Evolutionary conservation across 30 jellyfish, hydroid and myxozoan genomes (phyloP).

Genomic region (Nemopilema nomurai): DNA sequence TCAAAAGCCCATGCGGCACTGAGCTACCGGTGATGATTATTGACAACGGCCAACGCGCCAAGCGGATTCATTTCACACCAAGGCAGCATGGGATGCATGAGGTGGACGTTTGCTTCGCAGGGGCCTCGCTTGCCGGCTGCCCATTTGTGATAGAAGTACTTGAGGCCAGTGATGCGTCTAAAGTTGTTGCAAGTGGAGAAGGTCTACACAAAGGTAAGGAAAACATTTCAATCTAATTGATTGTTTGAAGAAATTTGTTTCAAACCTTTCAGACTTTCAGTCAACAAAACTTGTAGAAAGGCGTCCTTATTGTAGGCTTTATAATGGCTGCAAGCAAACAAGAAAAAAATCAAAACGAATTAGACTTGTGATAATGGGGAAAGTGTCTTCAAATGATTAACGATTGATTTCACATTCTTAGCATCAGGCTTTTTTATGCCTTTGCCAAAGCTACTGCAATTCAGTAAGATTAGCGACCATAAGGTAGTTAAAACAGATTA

Average conservation of each 20-base stretch:
- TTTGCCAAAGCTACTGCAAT: no score
- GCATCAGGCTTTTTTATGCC: no score
- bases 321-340: no score
- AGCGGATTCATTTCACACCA: constrained; percentile 78
- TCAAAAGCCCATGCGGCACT: constrained; percentile 80
- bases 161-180: constrained; percentile 68
- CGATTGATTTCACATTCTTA: no score
- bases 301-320: no score
- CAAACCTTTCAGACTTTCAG: background rate
- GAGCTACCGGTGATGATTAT: constrained; percentile 82
- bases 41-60: constrained; percentile 35
- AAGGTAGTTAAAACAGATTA: no score
- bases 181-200: constrained; percentile 79
- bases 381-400: no score
- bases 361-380: no score
- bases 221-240: background rate
- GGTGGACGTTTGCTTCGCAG: constrained; percentile 79
- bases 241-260: no score
- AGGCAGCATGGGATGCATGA: constrained; percentile 81
- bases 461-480: no score
- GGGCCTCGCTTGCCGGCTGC: constrained; percentile 82
- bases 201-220: constrained; percentile 80
- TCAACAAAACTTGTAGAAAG: no score
- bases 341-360: no score
- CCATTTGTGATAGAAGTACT: constrained; percentile 81